phyloP scores from a whole-genome alignment of 2,797 vertebrate genomes.

The Anabacerthia variegaticeps region DNA sequence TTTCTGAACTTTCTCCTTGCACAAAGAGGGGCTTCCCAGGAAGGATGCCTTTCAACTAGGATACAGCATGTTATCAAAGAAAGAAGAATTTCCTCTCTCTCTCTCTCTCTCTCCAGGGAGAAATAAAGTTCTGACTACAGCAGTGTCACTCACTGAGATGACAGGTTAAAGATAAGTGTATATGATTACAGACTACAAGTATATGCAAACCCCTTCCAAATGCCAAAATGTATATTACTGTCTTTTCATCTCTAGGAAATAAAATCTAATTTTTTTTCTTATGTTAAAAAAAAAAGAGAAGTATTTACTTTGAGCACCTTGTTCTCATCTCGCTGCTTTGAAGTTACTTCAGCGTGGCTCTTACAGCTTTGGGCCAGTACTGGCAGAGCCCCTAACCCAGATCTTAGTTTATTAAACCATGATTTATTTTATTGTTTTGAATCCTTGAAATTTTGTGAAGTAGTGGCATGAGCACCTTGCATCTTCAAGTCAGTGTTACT shows the following conservation, averaged over 20 bases:
- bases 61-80: constrained; percentile 1
- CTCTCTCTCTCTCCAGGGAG: not conserved
- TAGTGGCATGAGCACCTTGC: not conserved
- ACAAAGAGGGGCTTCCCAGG: not conserved
- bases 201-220: constrained; percentile 21
- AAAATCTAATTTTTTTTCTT: rapidly evolving
- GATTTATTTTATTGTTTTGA: not conserved
- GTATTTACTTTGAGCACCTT: not conserved
- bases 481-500: not conserved
- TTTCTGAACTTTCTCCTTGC: not conserved
- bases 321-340: not conserved
- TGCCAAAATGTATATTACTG: not conserved
- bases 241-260: not conserved
- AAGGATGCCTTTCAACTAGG: constrained; percentile 17
- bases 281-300: not conserved
- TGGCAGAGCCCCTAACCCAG: not conserved
- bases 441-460: not conserved
- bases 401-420: not conserved
- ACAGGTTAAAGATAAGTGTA: constrained; percentile 32
- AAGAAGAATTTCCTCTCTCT: not conserved
- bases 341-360: not conserved
- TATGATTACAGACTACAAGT: constrained; percentile 19
- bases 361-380: not conserved
- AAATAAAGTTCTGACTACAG: constrained; percentile 14
- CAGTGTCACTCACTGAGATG: constrained; percentile 39